These are phyloP conservation scores for Nyctalus aviator DNA, from an alignment of 2,797 vertebrate genomes.

Conservation along the genomic window DNA sequence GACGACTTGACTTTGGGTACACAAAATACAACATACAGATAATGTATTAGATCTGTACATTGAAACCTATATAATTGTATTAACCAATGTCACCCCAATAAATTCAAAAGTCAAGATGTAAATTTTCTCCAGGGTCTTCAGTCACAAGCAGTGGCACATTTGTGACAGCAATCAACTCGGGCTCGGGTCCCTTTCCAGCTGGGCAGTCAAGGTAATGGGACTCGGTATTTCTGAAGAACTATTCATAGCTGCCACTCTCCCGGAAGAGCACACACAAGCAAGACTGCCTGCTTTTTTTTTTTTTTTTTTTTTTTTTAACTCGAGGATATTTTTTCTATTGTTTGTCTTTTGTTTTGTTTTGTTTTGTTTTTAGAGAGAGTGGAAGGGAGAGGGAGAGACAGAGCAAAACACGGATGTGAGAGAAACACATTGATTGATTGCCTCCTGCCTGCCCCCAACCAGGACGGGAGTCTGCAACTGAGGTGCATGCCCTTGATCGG, in stretches of 20 bases:
- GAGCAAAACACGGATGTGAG: no score
- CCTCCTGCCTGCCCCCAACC: no score
- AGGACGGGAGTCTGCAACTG: no score
- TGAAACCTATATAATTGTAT: background rate
- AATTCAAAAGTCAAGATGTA: background rate
- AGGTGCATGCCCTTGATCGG: no score
- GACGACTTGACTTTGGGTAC: background rate
- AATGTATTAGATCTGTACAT: background rate
- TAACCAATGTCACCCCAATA: background rate
- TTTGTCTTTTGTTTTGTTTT: no score
- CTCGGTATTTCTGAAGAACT: background rate
- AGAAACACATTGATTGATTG: no score
- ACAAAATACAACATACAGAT: background rate
- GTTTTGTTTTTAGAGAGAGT: no score
- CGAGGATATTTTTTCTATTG: no score
- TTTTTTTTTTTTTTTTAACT: no score
- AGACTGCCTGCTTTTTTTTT: constrained; percentile 47
- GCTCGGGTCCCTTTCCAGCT: background rate
- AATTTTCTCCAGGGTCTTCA: background rate
- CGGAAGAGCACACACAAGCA: accelerated
- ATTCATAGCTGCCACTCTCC: background rate
- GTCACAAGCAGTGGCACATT: background rate
- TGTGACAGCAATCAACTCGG: background rate
- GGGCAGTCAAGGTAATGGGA: background rate
- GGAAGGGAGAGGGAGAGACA: no score